Evolutionary conservation across 2,797 vertebrate species (phyloP), one percentile per base, ranked within the genome.

Genomic region (Ctenosaura bakeri): DNA sequence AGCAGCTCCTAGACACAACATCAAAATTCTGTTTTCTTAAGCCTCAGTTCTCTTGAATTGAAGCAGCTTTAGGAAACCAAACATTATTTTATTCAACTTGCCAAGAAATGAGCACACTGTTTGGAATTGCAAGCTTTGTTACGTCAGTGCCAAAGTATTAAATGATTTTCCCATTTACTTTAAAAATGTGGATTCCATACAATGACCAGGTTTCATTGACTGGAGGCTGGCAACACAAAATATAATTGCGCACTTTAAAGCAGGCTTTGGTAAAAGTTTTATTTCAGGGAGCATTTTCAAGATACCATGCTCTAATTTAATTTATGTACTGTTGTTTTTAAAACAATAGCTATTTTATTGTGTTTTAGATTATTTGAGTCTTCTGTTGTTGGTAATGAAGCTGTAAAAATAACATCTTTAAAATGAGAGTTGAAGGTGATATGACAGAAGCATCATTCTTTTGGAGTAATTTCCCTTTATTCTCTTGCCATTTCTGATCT

Each of bases 61-160:
- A 87, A 95, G 88, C 62, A 95, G 85, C 79, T 92, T 95, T 94
- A 93, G 76, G 93, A 95, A 95, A 92, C 90, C 90, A 95, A 94
- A 94, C 82, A 83, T 91, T 94, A 85, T 94, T 95, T 94, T 92
- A 94, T 18, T 2, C 83, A 91, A 85, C 87, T 88, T 93, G 96
- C 94, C 95, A 96, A 92, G 93, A 95, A 69, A 93, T 95, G 95
- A 96, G 94, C 94, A 91, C 92, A 94, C 32, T 91, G 91, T 56
- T 95, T 94, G 94, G 94, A 92, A 90, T 38, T 93, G 90, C 83
- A 91, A 85, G 82, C 83, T n/a, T 91, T 83, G 77, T 94, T 91
- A 96, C 90, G 89, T 95, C 93, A 95, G 3, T 85, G 74, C 76
- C 88, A 38, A 95, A 89, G 79, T 90, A 96, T 91, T 32, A 92